A percentile compares a stretch with the other conserved stretches of the same genome.
Conservation (phyloP, 2,113 vertebrate genomes). For the Carollia perspicillata region DNA sequence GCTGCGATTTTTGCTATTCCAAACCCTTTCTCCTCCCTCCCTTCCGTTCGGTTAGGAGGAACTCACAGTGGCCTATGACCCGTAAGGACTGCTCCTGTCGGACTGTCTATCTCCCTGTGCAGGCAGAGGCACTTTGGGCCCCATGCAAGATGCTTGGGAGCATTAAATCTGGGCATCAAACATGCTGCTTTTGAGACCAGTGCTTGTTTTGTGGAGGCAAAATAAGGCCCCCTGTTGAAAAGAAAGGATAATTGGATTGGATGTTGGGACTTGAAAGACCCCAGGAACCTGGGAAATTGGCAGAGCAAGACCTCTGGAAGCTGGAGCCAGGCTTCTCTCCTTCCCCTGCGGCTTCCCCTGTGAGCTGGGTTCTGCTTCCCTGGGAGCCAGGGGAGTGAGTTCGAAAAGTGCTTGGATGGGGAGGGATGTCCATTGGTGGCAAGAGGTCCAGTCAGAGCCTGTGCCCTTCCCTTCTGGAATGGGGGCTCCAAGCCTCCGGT, state of each 20-base stretch:
- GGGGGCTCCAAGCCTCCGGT: neutral
- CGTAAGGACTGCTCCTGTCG: neutral
- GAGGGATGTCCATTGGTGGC: neutral
- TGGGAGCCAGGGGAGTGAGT: neutral
- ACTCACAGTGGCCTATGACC: neutral
- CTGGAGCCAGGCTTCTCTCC: neutral
- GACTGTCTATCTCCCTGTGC: no score
- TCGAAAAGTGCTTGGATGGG: neutral
- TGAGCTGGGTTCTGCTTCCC: neutral
- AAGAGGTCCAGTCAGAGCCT: neutral
- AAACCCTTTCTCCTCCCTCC: neutral
- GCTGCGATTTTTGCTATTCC: neutral
- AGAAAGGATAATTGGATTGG: neutral
- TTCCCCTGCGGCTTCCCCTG: neutral
- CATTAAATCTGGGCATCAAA: constrained; percentile 15
- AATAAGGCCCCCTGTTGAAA: constrained; percentile 14
- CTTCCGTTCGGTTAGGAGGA: neutral
- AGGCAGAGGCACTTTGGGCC: neutral
- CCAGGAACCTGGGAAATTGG: neutral
- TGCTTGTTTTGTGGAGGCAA: constrained; percentile 50
- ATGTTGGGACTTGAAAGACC: constrained; percentile 7
- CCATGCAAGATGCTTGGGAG: neutral
- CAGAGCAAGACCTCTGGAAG: neutral
- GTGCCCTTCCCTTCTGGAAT: neutral
- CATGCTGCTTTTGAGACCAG: neutral